Percentiles rank a stretch among this genome's conserved stretches.
Evolutionary conservation across 2,113 vertebrate species (phyloP).

Genomic region (Tricholaema leucomelas): DNA sequence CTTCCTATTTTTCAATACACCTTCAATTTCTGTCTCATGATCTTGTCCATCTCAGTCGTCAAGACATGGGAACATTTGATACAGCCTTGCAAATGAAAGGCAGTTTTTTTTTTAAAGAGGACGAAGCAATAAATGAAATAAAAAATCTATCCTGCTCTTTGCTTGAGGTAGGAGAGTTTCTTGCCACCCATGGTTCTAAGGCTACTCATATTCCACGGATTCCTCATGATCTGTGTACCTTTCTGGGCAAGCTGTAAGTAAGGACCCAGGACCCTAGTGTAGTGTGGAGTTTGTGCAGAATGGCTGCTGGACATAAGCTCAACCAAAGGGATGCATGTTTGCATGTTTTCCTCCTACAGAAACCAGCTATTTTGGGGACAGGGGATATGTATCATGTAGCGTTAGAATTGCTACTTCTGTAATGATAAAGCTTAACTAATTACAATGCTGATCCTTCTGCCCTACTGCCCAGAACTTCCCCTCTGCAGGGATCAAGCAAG

Average conservation of each 20-base stretch:
- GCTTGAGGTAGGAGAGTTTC: accelerated
- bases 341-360: background rate
- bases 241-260: background rate
- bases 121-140: background rate
- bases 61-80: background rate
- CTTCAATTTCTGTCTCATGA: background rate
- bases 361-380: background rate
- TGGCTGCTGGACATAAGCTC: background rate
- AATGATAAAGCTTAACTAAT: background rate
- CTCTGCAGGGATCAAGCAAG: accelerated
- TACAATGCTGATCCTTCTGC: background rate
- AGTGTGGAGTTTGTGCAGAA: background rate
- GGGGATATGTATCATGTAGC: background rate
- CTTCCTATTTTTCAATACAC: background rate
- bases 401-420: background rate
- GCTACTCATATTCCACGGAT: background rate
- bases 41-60: background rate
- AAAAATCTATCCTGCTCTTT: background rate
- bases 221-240: background rate
- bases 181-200: accelerated
- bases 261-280: background rate
- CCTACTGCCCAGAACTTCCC: background rate
- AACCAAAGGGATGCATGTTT: background rate
- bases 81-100: background rate
- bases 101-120: background rate